Conservation (phyloP, 1,140 invertebrate genomes). For the Drosophila orosa region DNA sequence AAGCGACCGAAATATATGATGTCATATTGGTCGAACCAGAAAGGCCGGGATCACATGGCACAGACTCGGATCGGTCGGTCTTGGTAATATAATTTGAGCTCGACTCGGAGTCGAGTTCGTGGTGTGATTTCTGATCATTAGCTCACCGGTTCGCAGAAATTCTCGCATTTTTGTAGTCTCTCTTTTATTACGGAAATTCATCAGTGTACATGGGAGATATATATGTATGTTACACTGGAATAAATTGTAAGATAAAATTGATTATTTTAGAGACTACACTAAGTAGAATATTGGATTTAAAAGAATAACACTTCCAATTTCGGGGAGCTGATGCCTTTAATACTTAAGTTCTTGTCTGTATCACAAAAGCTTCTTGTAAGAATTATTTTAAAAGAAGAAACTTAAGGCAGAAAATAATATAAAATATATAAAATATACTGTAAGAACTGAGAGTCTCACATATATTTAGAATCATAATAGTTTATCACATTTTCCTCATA, state of each 20-base stretch:
- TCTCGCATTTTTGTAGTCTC: slow-evolving; percentile 42
- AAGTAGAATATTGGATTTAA: not conserved
- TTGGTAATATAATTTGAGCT: slow-evolving; percentile 44
- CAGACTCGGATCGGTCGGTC: slow-evolving; percentile 12
- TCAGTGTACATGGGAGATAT: slow-evolving; percentile 9
- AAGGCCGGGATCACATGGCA: slow-evolving; percentile 57
- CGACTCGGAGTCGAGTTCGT: slow-evolving; percentile 36
- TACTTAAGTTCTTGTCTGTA: too few species aligned
- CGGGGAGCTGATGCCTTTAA: too few species aligned
- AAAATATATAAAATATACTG: too few species aligned
- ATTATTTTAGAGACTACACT: not conserved
- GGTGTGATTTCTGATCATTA: slow-evolving; percentile 69
- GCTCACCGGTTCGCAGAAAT: slow-evolving; percentile 58
- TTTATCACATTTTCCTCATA: too few species aligned
- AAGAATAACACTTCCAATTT: not conserved
- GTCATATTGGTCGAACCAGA: slow-evolving; percentile 51
- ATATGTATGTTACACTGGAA: slow-evolving; percentile 6
- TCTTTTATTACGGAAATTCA: slow-evolving; percentile 61
- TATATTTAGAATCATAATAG: too few species aligned
- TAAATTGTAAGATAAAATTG: not conserved
- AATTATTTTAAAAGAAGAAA: too few species aligned
- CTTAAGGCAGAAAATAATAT: too few species aligned
- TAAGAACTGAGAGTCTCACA: too few species aligned
- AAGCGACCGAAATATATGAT: slow-evolving; percentile 56
- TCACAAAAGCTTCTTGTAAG: too few species aligned